These are phyloP conservation scores for Cebus imitator DNA, from an alignment of 2,113 vertebrate species.

Conservation along the genomic window DNA sequence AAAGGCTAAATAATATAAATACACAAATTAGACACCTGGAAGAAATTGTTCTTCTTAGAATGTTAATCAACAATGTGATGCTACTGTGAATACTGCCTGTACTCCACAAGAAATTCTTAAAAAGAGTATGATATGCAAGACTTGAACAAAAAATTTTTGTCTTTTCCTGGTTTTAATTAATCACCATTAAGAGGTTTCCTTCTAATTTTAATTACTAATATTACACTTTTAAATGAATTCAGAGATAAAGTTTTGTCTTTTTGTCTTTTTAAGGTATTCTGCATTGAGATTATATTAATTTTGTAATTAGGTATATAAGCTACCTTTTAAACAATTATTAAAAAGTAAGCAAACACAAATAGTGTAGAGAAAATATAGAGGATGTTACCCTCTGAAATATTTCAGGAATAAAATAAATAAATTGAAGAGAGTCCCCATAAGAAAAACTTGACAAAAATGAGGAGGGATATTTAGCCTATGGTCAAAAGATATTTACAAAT, in stretches of 20 bases:
- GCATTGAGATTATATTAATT: not conserved
- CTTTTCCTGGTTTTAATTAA: not conserved
- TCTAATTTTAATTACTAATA: not conserved
- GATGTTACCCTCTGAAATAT: not conserved
- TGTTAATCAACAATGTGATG: not conserved
- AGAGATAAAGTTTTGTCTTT: not conserved
- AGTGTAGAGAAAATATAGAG: not conserved
- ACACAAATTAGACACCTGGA: not conserved
- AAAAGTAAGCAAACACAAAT: not conserved
- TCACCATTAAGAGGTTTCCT: not conserved
- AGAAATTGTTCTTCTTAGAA: not conserved
- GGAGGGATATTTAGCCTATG: not conserved
- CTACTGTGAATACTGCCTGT: not conserved
- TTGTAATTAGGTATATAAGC: not conserved
- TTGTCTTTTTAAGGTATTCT: constrained; percentile 2
- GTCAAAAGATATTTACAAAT: not conserved
- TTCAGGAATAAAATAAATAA: constrained; percentile 30
- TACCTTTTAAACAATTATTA: not conserved
- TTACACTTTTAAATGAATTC: not conserved
- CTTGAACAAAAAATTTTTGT: not conserved
- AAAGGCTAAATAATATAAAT: not conserved
- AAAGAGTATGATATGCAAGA: not conserved
- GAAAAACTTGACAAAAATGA: not conserved
- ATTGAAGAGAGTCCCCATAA: not conserved
- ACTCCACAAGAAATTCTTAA: not conserved